Base-by-base conservation (phyloP, 2,888 invertebrate species). In the Petrolisthes manimaculis region DNA sequence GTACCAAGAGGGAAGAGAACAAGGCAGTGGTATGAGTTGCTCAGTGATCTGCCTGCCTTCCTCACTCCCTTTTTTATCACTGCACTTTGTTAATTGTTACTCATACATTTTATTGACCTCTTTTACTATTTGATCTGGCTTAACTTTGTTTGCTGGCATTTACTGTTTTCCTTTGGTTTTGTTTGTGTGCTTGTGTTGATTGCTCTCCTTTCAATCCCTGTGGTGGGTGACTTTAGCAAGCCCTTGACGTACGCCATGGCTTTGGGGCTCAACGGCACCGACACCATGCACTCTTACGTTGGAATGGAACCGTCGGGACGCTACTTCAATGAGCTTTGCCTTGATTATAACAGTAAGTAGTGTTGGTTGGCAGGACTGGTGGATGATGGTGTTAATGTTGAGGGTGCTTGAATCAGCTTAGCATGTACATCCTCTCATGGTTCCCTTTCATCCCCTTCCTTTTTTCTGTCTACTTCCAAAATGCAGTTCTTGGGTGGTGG, bases 251-350 rank as follows among this genome's bases (percentile, higher is more conserved):
- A 89, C 88, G 90, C 90, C 79, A 83, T 89, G 84, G 88, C 75
- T 53, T 74, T 84, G 81, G 84, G 80, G 24, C 24, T 88, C 84
- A 81, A 84, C 80, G 89, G 89, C 77, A 83, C 90, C 21, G 89
- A 90, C 24, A 80, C 37, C 86, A 85, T 91, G 83, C 91, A 91
- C 94, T 95, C 96, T 92, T 99, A 97, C 93, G 96, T 99, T 91
- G 99, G 99, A 88, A 98, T 98, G 92, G 99, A 99, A 94, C 99
- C 99, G 9, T 98, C 97, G 92, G 99, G 99, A 4, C 94, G 98
- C 90, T 97, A 97, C 93, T 99, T 99, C 94, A 99, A 99, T 94
- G 98, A 98, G 94, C 95, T 99, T 91, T 96, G 98, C 91, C 95
- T 99, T 92, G 98, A 99, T 94, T 95, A 96, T 92, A 97, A 97